Conservation (phyloP, 2,888 invertebrate genomes). For the Cosmorhoe ocellata region DNA sequence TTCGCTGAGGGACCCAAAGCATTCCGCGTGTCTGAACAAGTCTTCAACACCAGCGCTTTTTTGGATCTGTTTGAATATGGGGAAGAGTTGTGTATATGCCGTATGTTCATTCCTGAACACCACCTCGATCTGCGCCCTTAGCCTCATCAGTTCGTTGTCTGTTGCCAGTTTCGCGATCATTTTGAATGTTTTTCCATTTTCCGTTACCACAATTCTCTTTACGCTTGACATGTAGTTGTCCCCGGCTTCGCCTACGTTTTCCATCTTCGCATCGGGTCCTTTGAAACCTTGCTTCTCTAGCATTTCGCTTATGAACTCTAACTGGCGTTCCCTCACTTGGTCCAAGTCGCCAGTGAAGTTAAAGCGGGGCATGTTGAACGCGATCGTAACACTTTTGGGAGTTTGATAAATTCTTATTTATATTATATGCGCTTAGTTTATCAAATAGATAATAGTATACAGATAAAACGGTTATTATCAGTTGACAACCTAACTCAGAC, state of each 20-base stretch:
- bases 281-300: slow-evolving; percentile 43
- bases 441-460: too few relatives aligned
- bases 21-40: slow-evolving; percentile 31
- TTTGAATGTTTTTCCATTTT: slow-evolving; percentile 38
- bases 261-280: slow-evolving; percentile 38
- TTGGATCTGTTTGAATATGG: slow-evolving; percentile 43
- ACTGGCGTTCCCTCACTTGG: slow-evolving; percentile 39
- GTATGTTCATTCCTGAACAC: slow-evolving; percentile 48
- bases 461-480: too few relatives aligned
- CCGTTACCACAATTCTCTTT: slow-evolving; percentile 31
- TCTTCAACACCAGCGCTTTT: slow-evolving; percentile 42
- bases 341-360: slow-evolving; percentile 44
- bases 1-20: slow-evolving; percentile 20
- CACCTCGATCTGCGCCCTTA: slow-evolving; percentile 23
- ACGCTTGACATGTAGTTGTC: slow-evolving; percentile 40
- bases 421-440: too few relatives aligned
- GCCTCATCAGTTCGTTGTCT: slow-evolving; percentile 30
- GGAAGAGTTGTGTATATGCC: slow-evolving; percentile 46
- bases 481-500: too few relatives aligned
- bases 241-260: slow-evolving; percentile 41
- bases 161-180: slow-evolving; percentile 59
- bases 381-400: not conserved
- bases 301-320: slow-evolving; percentile 43
- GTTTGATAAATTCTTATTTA: not conserved
- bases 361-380: slow-evolving; percentile 34